Evolutionary conservation across 1,140 invertebrate species (phyloP).

Genomic region (Aethina tumida): DNA sequence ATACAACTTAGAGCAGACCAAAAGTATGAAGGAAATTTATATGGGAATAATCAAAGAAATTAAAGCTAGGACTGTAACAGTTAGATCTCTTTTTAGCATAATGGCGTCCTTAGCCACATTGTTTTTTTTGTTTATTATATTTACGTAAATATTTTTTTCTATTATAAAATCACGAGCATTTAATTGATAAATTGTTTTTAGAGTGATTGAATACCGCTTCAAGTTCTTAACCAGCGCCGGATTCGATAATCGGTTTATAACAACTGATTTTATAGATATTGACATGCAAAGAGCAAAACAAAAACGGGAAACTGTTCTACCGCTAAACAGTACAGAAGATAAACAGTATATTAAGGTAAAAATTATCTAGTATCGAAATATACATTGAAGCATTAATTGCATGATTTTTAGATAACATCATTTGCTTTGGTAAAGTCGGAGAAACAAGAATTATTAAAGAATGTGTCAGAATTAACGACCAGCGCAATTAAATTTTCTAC

Average conservation of each 20-base stretch:
- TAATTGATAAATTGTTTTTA: constrained; percentile 30
- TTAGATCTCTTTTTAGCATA: constrained; percentile 50
- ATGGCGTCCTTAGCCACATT: constrained; percentile 49
- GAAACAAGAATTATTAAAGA: no score
- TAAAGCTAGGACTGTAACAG: constrained; percentile 42
- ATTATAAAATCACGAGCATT: neutral
- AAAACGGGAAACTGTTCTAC: constrained; percentile 43
- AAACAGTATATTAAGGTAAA: constrained; percentile 50
- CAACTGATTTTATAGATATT: constrained; percentile 52
- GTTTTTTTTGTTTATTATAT: constrained; percentile 49
- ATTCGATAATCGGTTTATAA: constrained; percentile 69
- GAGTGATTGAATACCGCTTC: constrained; percentile 58
- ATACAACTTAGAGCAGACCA: constrained; percentile 47
- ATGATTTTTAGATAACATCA: no score
- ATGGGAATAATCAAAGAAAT: constrained; percentile 51
- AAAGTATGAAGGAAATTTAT: constrained; percentile 41
- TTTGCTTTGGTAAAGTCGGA: no score
- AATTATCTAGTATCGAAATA: no score
- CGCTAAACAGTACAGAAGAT: constrained; percentile 54
- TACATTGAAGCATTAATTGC: no score
- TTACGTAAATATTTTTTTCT: constrained; percentile 41
- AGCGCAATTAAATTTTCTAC: constrained; percentile 55
- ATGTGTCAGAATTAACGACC: no score
- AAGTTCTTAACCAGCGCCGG: constrained; percentile 60
- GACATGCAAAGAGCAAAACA: constrained; percentile 50